phyloP scores from a whole-genome alignment of 1,140 invertebrate species.

The Sitobion miscanthi region DNA sequence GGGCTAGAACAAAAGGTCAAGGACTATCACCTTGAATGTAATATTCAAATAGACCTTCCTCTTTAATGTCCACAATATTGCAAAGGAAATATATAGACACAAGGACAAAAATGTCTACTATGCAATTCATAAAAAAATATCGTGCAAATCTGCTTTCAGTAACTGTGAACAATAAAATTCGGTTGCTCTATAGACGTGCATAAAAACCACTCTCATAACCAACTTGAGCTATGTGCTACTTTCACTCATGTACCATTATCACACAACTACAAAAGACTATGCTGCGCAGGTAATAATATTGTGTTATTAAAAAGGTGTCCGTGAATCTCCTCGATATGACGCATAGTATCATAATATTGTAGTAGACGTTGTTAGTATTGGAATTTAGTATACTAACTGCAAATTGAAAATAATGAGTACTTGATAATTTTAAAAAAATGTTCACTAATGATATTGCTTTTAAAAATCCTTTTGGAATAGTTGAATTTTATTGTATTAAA shows the following conservation, averaged over 20 bases:
- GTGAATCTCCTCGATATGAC: not conserved
- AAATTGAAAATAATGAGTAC: not conserved
- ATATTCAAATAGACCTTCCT: conserved; percentile 14
- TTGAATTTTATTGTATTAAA: not conserved
- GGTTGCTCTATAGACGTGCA: conserved; percentile 20
- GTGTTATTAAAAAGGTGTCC: conserved; percentile 22
- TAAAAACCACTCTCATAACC: conserved; percentile 45
- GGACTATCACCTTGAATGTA: not conserved
- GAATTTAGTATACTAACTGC: not conserved
- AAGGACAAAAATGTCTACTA: not conserved
- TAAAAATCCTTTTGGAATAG: not conserved
- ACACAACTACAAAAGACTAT: conserved; percentile 11
- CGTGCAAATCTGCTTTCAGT: conserved; percentile 1
- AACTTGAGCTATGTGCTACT: conserved; percentile 51
- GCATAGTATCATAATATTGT: not conserved
- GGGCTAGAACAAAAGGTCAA: conserved; percentile 10
- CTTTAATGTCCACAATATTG: not conserved
- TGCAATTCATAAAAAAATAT: not conserved
- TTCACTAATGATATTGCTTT: not conserved
- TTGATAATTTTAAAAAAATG: not conserved
- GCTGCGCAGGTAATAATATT: conserved; percentile 21
- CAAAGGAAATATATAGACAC: not conserved
- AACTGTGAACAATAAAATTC: conserved; percentile 37
- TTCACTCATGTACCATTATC: conserved; percentile 56
- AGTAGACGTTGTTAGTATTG: not conserved